Conservation (phyloP, 2,888 invertebrate species). For the Vanessa cardui region DNA sequence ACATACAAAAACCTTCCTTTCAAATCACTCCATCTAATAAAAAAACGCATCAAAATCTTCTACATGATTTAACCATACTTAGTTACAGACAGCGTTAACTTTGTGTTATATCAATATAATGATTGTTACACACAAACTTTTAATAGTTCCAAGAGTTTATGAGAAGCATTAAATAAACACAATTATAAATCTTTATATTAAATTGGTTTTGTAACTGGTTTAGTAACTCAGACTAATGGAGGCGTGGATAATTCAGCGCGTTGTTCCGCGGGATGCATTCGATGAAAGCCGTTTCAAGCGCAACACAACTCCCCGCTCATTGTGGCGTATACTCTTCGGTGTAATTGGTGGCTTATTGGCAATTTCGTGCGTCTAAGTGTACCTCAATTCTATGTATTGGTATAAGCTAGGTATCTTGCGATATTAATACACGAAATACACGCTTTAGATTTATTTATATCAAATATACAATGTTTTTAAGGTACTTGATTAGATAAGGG, state of each 20-base stretch:
- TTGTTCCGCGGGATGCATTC: slow-evolving; percentile 46
- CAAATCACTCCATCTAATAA: no score
- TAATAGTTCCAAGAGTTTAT: no score
- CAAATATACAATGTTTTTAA: no score
- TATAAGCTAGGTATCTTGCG: slow-evolving; percentile 16
- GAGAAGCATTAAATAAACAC: no score
- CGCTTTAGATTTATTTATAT: neutral
- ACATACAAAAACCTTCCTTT: no score
- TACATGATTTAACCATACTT: no score
- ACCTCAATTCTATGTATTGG: slow-evolving; percentile 31
- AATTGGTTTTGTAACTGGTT: no score
- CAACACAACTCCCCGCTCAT: slow-evolving; percentile 57
- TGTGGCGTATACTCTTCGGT: slow-evolving; percentile 54
- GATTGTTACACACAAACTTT: no score
- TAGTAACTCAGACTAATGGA: slow-evolving; percentile 18
- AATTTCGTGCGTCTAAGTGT: slow-evolving; percentile 49
- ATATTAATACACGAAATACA: neutral
- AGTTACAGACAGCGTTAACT: no score
- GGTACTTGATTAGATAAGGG: no score
- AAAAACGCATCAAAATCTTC: no score
- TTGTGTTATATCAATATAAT: no score
- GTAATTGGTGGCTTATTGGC: slow-evolving; percentile 63
- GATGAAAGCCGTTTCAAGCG: slow-evolving; percentile 41
- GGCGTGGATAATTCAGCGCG: slow-evolving; percentile 29
- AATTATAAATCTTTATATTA: neutral